phyloP scores from a whole-genome alignment of 2,888 invertebrate species.

The Temnothorax rugatulus region DNA sequence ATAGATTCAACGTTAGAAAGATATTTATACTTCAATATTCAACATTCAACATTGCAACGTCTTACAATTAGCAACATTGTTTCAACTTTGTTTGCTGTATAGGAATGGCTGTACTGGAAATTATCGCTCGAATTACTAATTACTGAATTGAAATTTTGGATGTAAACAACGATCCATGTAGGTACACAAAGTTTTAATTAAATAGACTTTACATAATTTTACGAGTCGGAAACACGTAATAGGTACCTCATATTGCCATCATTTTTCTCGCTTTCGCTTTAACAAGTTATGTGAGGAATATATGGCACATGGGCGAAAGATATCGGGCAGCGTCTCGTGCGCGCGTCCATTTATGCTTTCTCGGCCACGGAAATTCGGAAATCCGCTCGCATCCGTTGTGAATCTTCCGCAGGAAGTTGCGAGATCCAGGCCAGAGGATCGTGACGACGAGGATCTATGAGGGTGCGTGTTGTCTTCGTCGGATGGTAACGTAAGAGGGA shows the following conservation, averaged over 20 bases:
- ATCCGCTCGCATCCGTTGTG: constrained; percentile 21
- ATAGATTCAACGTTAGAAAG: too few relatives aligned
- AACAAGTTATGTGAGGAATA: neutral
- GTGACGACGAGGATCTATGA: constrained; percentile 22
- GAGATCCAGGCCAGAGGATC: constrained; percentile 36
- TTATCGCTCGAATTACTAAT: neutral
- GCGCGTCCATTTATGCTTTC: neutral
- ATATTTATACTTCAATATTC: too few relatives aligned
- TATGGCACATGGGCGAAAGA: neutral
- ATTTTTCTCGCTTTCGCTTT: neutral
- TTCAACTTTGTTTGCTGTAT: too few relatives aligned
- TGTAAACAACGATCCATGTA: neutral
- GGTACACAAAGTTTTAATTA: neutral
- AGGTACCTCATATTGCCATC: too few relatives aligned
- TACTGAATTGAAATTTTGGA: neutral
- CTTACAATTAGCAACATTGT: too few relatives aligned
- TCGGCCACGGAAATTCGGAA: constrained; percentile 30
- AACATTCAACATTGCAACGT: too few relatives aligned
- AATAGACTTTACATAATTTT: neutral
- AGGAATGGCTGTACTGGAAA: neutral
- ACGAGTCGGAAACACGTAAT: neutral
- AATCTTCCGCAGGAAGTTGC: constrained; percentile 30
- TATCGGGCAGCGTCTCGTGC: neutral
- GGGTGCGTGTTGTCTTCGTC: constrained; percentile 26
- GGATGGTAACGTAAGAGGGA: constrained; percentile 27